A percentile compares a stretch with the other conserved stretches of the same genome.
phyloP scores from a whole-genome alignment of 64 coral and sea anemone species.

The Montipora foliosa region DNA sequence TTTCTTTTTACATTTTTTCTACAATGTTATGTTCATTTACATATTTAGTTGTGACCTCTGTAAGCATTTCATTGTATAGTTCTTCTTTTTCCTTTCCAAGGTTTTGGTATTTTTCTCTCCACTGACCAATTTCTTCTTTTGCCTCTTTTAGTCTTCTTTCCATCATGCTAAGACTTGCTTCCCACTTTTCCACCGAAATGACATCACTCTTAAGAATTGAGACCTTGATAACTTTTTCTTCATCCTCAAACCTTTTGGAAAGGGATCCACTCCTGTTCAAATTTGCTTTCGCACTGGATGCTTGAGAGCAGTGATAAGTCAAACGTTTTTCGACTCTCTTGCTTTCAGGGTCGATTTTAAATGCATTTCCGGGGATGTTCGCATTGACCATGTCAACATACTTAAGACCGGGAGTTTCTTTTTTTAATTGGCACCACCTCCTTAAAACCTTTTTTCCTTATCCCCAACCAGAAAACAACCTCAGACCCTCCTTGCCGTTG shows the following conservation, averaged over 20 bases:
- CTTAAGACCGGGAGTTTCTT: neutral
- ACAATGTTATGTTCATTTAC: neutral
- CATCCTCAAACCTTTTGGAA: neutral
- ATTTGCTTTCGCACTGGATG: conserved; percentile 9
- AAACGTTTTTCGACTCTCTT: neutral
- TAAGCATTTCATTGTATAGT: conserved; percentile 13
- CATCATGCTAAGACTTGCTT: conserved; percentile 21
- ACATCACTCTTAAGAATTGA: conserved; percentile 35
- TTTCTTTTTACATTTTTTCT: neutral
- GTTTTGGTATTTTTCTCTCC: conserved; percentile 42
- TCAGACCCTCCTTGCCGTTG: neutral
- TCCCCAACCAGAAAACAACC: neutral
- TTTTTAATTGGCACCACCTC: neutral
- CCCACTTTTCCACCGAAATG: conserved; percentile 33
- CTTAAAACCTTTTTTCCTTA: neutral
- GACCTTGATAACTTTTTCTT: neutral
- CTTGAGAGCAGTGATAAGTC: conserved; percentile 6
- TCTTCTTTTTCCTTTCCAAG: conserved; percentile 37
- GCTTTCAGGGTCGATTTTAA: conserved; percentile 23
- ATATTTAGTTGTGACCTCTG: neutral
- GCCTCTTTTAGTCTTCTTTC: neutral
- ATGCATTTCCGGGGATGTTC: conserved; percentile 30
- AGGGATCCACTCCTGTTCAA: conserved; percentile 16
- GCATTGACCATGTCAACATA: conserved; percentile 28
- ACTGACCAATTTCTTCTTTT: conserved; percentile 2